These are phyloP conservation scores for Cuculus canorus DNA, from an alignment of 2,797 vertebrate genomes.

Conservation along the genomic window DNA sequence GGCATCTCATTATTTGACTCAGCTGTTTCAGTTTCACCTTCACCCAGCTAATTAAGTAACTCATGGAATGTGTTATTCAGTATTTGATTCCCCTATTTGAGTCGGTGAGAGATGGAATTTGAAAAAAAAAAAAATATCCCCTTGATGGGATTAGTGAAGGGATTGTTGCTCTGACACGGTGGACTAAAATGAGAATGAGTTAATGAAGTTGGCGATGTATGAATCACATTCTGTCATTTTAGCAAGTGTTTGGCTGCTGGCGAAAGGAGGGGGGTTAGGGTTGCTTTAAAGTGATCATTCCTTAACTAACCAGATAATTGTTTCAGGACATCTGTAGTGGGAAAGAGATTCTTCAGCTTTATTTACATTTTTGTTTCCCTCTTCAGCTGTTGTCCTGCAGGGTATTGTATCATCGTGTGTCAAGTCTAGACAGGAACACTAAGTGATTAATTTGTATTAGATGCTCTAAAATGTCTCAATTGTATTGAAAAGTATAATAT, in stretches of 20 bases:
- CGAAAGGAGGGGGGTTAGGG: not conserved
- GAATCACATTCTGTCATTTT: not conserved
- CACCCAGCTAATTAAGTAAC: constrained; percentile 78
- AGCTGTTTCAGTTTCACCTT: constrained; percentile 77
- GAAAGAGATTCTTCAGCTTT: not conserved
- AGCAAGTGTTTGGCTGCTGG: not conserved
- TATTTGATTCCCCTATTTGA: constrained; percentile 57
- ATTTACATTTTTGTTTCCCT: not conserved
- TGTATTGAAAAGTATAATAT: too few species aligned
- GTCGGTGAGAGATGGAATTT: constrained; percentile 37
- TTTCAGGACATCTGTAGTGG: not conserved
- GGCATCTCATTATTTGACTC: constrained; percentile 77
- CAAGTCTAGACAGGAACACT: too few species aligned
- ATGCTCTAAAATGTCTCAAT: too few species aligned
- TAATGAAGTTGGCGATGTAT: not conserved
- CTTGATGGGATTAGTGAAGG: constrained; percentile 40
- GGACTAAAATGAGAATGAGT: not conserved
- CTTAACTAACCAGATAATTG: not conserved
- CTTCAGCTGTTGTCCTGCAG: not conserved
- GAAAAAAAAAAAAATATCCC: not conserved
- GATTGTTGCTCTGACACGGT: not conserved
- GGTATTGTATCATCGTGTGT: not conserved
- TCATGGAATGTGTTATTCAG: constrained; percentile 75
- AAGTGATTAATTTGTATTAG: too few species aligned
- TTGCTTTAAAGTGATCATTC: not conserved